Conservation (phyloP, 1,140 invertebrate species). For the Heliothis virescens region DNA sequence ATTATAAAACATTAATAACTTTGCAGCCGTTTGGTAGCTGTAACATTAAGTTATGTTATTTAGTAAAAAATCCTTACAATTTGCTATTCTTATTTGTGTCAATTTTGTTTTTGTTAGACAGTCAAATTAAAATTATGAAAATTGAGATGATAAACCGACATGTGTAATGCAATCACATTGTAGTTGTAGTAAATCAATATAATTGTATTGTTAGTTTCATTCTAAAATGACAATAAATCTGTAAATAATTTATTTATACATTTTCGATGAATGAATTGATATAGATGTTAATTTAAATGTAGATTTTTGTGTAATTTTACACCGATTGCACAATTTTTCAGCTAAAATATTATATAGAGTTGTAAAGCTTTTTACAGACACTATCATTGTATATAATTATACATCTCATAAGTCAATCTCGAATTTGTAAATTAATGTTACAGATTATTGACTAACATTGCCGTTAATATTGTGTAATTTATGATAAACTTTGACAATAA, state of each 20-base stretch:
- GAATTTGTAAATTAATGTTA: slow-evolving; percentile 67
- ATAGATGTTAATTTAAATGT: not conserved
- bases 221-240: not conserved
- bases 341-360: slow-evolving; percentile 38
- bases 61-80: too few species aligned
- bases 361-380: slow-evolving; percentile 58
- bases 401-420: slow-evolving; percentile 55
- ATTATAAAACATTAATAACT: too few species aligned
- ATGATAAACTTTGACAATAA: slow-evolving; percentile 78
- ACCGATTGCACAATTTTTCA: slow-evolving; percentile 51
- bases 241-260: not conserved
- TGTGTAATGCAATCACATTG: too few species aligned
- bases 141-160: too few species aligned
- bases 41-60: too few species aligned
- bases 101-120: too few species aligned
- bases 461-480: slow-evolving; percentile 80
- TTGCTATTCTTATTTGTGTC: too few species aligned
- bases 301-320: slow-evolving; percentile 36
- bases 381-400: slow-evolving; percentile 61
- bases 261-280: not conserved
- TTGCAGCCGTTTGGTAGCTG: too few species aligned
- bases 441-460: slow-evolving; percentile 65
- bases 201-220: too few species aligned
- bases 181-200: too few species aligned
- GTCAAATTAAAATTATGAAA: too few species aligned